Conservation (phyloP, 2,797 vertebrate genomes). For the Cryptoblepharus egeriae region DNA sequence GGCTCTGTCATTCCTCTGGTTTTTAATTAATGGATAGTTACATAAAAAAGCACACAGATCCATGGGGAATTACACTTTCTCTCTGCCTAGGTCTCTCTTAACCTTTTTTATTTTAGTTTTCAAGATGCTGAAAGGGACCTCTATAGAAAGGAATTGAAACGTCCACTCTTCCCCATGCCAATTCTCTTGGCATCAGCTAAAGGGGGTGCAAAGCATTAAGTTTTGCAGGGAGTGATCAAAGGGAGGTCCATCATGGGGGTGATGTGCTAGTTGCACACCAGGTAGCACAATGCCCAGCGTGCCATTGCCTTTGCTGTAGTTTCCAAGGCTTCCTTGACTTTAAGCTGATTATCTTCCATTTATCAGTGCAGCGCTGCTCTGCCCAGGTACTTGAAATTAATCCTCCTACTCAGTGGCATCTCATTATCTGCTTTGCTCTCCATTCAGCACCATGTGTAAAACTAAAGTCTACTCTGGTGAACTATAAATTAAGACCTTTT, state of each 20-base stretch:
- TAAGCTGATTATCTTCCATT: conserved; percentile 58
- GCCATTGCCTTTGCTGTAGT: conserved; percentile 12
- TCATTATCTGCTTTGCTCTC: conserved; percentile 62
- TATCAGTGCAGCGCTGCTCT: conserved; percentile 47
- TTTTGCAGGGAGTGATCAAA: no score
- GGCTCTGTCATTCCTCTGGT: conserved; percentile 33
- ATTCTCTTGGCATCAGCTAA: no score
- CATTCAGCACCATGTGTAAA: conserved; percentile 55
- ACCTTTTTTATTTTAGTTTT: background rate
- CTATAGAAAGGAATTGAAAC: no score
- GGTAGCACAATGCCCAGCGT: no score
- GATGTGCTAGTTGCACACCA: no score
- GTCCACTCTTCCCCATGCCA: no score
- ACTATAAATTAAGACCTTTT: conserved; percentile 56
- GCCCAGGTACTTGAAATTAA: conserved; percentile 58
- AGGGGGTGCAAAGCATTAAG: no score
- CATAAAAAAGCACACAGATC: background rate
- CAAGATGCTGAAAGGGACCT: no score
- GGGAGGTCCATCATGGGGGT: no score
- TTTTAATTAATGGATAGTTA: conserved; percentile 36
- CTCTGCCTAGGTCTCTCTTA: background rate
- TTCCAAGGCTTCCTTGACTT: conserved; percentile 45
- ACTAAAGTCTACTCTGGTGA: conserved; percentile 42
- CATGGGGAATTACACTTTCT: rapidly evolving
- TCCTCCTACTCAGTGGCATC: conserved; percentile 60